Evolutionary conservation across 2,113 vertebrate genomes (phyloP), one percentile per base, ranked within the genome.

Genomic region (Agelaius tricolor): DNA sequence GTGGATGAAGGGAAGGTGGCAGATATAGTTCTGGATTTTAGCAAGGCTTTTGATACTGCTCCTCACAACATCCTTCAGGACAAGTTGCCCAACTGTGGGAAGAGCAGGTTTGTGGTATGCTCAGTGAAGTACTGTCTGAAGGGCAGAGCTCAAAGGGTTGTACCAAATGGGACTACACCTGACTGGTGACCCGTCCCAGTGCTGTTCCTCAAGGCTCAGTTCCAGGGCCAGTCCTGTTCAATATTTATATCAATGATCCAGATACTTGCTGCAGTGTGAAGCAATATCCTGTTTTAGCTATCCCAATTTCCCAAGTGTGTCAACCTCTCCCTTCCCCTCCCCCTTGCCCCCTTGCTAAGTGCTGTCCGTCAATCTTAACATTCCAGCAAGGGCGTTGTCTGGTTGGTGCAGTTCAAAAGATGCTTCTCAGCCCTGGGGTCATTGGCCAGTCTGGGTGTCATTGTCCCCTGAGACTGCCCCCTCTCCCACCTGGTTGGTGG

Each of bases 101-200:
- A 16, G 5, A 74, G 22, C 12, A 17, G 37, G 46, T 23, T 47
- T 21, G 33, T 1, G 1, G 7, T 19, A 4, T 1, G 1, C 30
- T 51, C 35, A 17, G 39, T 35, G 39, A 85, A 78, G 49, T 35
- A 39, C 8, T 21, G 24, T 6, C 35, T 63, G 30, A 79, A 54
- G 6, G 14, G 67, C 31, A 57, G 43, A 33, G 13, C 19, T 63
- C 49, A 51, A 54, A 51, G 10, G 5, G 18, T 18, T 57, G 37
- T 23, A 62, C 22, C 15, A 22, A 86, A 55, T 10, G 8, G 10
- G 22, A 39, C 46, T 28, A 47, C 13, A 57, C 21, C 14, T 59
- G 26, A 41, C 7, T 59, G 54, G 7, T 13, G 49, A 31, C 10
- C 12, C 3, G 5, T 15, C 31, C 14, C 21, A 58, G 31, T 0